Evolutionary conservation across 2,113 vertebrate genomes (phyloP).

Genomic region (Saguinus midas): DNA sequence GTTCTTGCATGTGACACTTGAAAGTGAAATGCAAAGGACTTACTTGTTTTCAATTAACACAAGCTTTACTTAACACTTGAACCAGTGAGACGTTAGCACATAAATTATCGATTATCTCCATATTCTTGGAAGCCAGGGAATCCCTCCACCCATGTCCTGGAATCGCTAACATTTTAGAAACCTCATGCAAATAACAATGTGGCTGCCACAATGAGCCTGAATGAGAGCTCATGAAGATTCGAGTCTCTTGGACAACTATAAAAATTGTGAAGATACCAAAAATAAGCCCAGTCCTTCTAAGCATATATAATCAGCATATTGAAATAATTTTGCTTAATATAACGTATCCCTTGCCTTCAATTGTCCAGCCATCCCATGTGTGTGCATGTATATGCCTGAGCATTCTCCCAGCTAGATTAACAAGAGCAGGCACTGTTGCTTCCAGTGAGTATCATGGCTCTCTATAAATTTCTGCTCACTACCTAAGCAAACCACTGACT

Average conservation of each 20-base stretch:
- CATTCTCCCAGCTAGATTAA: not conserved
- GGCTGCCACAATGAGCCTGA: not conserved
- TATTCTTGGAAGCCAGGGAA: not conserved
- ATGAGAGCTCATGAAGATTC: not conserved
- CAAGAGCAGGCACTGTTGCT: not conserved
- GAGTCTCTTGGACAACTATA: not conserved
- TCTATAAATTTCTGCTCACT: not conserved
- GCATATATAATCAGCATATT: not conserved
- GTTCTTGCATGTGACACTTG: not conserved
- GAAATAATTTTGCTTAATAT: not conserved
- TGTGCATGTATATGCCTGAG: fast-evolving
- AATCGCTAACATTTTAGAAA: not conserved
- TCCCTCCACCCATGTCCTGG: not conserved
- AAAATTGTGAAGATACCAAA: not conserved
- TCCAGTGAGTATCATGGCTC: not conserved
- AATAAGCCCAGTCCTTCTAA: not conserved
- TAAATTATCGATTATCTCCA: not conserved
- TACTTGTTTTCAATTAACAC: slow-evolving; percentile 36
- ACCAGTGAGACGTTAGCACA: not conserved
- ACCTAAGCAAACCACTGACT: not conserved
- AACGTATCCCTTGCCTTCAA: not conserved
- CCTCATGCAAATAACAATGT: not conserved
- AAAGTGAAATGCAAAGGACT: not conserved
- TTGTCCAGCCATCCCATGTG: not conserved
- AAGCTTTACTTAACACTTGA: slow-evolving; percentile 22